These are phyloP conservation scores for Mesoligia furuncula DNA, from an alignment of 2,888 invertebrate species.

Conservation along the genomic window DNA sequence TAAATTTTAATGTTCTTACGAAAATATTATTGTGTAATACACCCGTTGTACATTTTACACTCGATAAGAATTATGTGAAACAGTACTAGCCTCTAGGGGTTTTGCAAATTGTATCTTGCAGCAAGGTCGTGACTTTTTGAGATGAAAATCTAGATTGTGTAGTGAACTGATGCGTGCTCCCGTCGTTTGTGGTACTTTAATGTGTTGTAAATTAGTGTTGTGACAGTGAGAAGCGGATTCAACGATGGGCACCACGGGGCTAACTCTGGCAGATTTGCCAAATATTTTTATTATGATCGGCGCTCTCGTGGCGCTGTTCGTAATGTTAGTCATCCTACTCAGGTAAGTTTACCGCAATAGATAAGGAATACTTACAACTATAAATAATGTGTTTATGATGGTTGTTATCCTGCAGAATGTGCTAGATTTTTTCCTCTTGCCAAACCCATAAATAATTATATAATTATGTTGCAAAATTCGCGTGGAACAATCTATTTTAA, in stretches of 20 bases:
- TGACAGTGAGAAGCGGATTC: constrained; percentile 68
- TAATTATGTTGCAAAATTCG: constrained; percentile 6
- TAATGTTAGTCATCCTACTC: constrained; percentile 94
- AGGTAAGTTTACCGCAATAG: constrained; percentile 88
- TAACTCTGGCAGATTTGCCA: constrained; percentile 93
- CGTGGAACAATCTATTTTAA: constrained; percentile 18
- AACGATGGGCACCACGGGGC: constrained; percentile 86
- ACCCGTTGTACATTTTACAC: constrained; percentile 62
- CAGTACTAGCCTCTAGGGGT: constrained; percentile 69
- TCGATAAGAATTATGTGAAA: constrained; percentile 73
- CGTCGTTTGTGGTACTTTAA: constrained; percentile 67
- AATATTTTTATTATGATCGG: constrained; percentile 94
- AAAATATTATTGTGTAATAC: constrained; percentile 74
- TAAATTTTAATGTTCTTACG: constrained; percentile 72
- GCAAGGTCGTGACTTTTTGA: constrained; percentile 74
- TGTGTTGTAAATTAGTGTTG: constrained; percentile 74
- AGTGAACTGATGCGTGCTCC: constrained; percentile 79
- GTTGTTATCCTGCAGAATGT: constrained; percentile 53
- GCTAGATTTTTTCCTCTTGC: constrained; percentile 37
- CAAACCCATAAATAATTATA: constrained; percentile 14
- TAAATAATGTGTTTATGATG: constrained; percentile 27
- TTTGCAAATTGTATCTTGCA: constrained; percentile 76
- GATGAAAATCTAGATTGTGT: constrained; percentile 74
- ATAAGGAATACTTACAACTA: constrained; percentile 37
- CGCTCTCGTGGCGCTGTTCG: constrained; percentile 93